Percentiles rank a stretch among this genome's conserved stretches.
Evolutionary conservation across 2,888 invertebrate species (phyloP).

Genomic region (Acanthosepion pharaonis): DNA sequence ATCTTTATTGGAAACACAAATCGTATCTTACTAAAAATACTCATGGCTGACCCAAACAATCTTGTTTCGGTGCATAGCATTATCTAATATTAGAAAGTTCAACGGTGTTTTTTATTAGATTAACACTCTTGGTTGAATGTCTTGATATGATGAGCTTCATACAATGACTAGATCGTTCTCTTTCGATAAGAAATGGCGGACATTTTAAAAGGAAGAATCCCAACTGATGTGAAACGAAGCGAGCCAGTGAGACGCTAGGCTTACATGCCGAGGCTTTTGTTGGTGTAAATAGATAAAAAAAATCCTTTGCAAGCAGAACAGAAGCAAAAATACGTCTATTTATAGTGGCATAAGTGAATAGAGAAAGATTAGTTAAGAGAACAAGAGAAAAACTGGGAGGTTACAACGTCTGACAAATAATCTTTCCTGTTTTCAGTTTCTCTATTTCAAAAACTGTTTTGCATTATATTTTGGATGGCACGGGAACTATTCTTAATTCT

Average conservation of each 20-base stretch:
- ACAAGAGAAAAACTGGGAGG: neutral
- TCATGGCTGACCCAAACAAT: neutral
- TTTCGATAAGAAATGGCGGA: neutral
- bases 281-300: neutral
- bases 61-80: neutral
- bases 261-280: neutral
- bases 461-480: neutral
- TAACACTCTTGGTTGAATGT: neutral
- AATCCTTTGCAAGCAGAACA: neutral
- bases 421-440: neutral
- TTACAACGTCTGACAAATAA: neutral
- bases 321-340: neutral
- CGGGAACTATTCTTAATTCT: too few species aligned
- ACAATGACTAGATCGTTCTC: neutral
- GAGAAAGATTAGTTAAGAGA: neutral
- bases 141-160: neutral
- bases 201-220: neutral
- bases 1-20: conserved; percentile 8
- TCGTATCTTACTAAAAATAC: neutral
- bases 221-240: neutral
- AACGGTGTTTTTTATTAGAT: neutral
- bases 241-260: neutral
- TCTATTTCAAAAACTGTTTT: neutral
- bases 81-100: conserved; percentile 1
- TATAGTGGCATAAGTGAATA: neutral